Conservation (phyloP, 2,113 vertebrate genomes). For the Siphamia tubifer region DNA sequence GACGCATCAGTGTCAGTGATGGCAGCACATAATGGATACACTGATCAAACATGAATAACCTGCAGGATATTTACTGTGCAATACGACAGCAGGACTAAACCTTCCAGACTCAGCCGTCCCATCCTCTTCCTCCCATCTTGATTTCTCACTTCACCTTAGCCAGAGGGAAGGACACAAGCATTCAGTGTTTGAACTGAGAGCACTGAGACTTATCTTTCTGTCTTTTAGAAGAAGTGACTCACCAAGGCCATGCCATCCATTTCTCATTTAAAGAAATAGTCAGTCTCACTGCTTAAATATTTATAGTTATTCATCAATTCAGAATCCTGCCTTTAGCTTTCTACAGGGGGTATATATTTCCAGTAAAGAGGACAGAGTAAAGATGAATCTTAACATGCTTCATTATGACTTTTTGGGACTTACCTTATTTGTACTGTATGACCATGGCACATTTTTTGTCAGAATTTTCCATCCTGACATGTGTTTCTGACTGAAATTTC, state of each 20-base stretch:
- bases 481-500: neutral
- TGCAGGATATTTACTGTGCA: slow-evolving; percentile 23
- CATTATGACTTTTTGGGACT: slow-evolving; percentile 13
- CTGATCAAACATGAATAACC: slow-evolving; percentile 44
- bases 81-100: slow-evolving; percentile 16
- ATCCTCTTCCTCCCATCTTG: neutral
- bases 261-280: slow-evolving; percentile 54
- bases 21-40: slow-evolving; percentile 7
- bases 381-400: slow-evolving; percentile 36
- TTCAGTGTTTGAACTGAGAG: slow-evolving; percentile 30
- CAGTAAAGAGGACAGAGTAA: slow-evolving; percentile 35
- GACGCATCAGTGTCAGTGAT: neutral
- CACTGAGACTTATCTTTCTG: slow-evolving; percentile 28
- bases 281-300: slow-evolving; percentile 50
- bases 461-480: neutral
- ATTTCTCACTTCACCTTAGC: slow-evolving; percentile 44
- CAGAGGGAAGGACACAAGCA: slow-evolving; percentile 43
- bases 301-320: slow-evolving; percentile 59
- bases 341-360: slow-evolving; percentile 29
- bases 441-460: neutral
- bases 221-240: slow-evolving; percentile 46
- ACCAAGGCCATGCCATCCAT: slow-evolving; percentile 38
- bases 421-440: neutral
- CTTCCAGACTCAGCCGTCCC: slow-evolving; percentile 10
- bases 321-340: slow-evolving; percentile 33